Base-by-base conservation (phyloP, 2,888 invertebrate genomes). In the Lutraria lutraria region DNA sequence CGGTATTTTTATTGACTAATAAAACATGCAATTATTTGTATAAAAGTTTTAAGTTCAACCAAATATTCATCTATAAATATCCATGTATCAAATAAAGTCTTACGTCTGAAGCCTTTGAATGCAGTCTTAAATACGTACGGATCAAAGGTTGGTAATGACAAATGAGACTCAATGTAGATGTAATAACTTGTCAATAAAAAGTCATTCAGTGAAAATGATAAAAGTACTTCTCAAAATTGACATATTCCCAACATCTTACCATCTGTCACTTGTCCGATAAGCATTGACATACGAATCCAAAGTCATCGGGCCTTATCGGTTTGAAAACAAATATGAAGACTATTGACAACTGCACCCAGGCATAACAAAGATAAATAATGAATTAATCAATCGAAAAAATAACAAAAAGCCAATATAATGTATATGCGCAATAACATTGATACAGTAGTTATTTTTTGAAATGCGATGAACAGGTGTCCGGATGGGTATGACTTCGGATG, bases 141-240 rank as follows among this genome's bases (percentile, higher is more conserved):
- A 68, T 68, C 25, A 68, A 12, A 68, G 13, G n/a, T 8, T 21
- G n/a, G 25, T 25, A 6, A 68, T n/a, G 63, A n/a, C 63, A 68
- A 68, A 68, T 8, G 25, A 10, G 63, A 12, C 12, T 2, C 63
- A 68, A 68, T 25, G 25, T 68, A 68, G 25, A 25, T 25, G 25
- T 25, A n/a, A 68, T 68, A 68, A 68, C n/a, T 12, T 68, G 63
- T 68, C 63, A 68, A 68, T 68, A 68, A n/a, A 21, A n/a, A 68
- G 25, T 8, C 25, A n/a, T 68, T 68, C 25, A 68, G 25, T 68
- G 63, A 68, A 43, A 68, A 68, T 68, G 63, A 68, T 25, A 68
- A 68, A 68, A 25, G 12, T n/a, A 6, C n/a, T 25, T 25, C 6
- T 25, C 63, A 68, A n/a, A 68, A 68, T 68, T n/a, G 6, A 68